Percentiles rank a stretch among this genome's conserved stretches.
Evolutionary conservation across 2,113 vertebrate genomes (phyloP).

Genomic region (Dipodomys ordii): DNA sequence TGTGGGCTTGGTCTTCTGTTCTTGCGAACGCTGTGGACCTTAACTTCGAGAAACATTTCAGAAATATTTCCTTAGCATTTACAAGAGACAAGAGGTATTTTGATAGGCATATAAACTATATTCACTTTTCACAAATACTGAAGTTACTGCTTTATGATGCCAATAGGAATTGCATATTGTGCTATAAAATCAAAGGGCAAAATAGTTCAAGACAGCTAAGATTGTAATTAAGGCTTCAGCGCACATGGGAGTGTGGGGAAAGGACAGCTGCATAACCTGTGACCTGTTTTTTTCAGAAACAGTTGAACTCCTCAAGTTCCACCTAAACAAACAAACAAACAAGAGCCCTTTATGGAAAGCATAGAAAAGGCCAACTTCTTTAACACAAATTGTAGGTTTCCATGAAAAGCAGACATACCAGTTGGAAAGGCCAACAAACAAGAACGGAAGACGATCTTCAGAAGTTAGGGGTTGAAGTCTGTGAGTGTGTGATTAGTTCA

Average conservation of each 20-base stretch:
- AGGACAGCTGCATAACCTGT: constrained; percentile 65
- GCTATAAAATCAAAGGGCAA: constrained; percentile 89
- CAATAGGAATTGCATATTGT: constrained; percentile 87
- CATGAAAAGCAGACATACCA: constrained; percentile 51
- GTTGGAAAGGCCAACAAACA: constrained; percentile 49
- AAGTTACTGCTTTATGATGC: constrained; percentile 88
- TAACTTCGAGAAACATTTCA: constrained; percentile 86
- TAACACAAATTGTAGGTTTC: constrained; percentile 47
- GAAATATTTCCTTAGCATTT: constrained; percentile 88
- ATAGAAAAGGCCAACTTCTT: constrained; percentile 74
- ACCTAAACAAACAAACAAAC: constrained; percentile 59
- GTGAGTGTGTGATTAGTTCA: background rate
- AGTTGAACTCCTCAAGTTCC: constrained; percentile 80
- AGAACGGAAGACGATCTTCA: constrained; percentile 46
- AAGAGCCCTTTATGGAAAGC: constrained; percentile 77
- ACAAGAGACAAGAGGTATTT: constrained; percentile 89
- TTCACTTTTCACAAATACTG: constrained; percentile 88
- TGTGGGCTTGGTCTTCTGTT: constrained; percentile 64
- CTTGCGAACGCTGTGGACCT: constrained; percentile 71
- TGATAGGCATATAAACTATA: constrained; percentile 89
- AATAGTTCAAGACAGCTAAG: constrained; percentile 88
- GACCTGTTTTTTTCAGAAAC: constrained; percentile 79
- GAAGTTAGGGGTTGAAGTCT: constrained; percentile 61
- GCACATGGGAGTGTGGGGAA: constrained; percentile 81
- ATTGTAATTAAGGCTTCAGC: constrained; percentile 86